phyloP scores from a whole-genome alignment of 2,113 vertebrate species.

The Protobothrops flavoviridis region DNA sequence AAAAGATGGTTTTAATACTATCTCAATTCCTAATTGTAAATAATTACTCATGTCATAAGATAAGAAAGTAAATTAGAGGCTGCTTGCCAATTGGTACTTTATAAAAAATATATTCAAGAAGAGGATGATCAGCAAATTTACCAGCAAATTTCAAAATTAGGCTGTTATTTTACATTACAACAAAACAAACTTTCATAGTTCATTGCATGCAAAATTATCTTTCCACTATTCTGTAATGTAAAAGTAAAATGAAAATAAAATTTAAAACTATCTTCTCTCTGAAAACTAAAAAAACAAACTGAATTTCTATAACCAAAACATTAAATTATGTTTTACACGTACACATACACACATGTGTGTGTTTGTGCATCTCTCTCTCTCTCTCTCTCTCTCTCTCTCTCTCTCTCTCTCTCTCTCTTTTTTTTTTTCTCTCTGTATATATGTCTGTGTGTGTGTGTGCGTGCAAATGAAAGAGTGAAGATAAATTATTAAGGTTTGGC shows the following conservation, averaged over 20 bases:
- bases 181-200: neutral
- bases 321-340: slow-evolving; percentile 4
- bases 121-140: neutral
- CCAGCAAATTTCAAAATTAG: neutral
- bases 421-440: too few relatives aligned
- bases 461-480: slow-evolving; percentile 19
- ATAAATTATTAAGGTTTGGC: slow-evolving; percentile 32
- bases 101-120: neutral
- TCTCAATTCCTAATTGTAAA: neutral
- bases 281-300: slow-evolving; percentile 8
- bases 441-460: neutral
- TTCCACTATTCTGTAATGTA: neutral
- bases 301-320: slow-evolving; percentile 5
- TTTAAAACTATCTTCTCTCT: neutral
- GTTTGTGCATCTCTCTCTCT: too few relatives aligned
- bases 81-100: neutral
- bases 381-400: too few relatives aligned
- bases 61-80: neutral
- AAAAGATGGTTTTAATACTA: neutral
- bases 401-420: too few relatives aligned
- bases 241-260: neutral
- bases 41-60: neutral
- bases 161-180: neutral
- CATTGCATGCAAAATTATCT: neutral
- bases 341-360: neutral